Evolutionary conservation across 2,113 vertebrate species (phyloP).

Genomic region (Barnardius zonarius): DNA sequence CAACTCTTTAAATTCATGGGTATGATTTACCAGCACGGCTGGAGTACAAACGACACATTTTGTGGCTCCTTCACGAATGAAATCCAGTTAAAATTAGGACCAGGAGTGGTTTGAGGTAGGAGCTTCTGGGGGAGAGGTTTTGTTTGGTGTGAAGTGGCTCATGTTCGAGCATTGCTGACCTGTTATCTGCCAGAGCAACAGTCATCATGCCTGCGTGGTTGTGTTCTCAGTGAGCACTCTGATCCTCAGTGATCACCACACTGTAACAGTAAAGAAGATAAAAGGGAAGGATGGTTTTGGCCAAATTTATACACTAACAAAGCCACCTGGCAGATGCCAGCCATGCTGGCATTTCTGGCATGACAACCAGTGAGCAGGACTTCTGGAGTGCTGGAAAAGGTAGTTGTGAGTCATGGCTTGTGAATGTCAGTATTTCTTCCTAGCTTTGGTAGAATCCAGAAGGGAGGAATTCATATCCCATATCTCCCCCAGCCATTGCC

Average conservation of each 20-base stretch:
- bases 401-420: background rate
- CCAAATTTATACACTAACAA: background rate
- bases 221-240: background rate
- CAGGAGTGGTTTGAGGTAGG: background rate
- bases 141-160: background rate
- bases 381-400: background rate
- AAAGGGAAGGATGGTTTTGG: background rate
- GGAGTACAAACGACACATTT: background rate
- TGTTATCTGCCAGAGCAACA: background rate
- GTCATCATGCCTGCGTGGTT: fast-evolving
- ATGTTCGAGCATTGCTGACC: background rate
- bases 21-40: background rate
- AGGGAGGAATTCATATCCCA: background rate
- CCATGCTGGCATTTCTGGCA: background rate
- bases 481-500: background rate
- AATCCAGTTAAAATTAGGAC: background rate
- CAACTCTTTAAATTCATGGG: background rate
- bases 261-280: background rate
- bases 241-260: background rate
- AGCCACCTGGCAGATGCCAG: background rate
- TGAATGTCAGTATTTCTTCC: constrained; percentile 14
- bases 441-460: background rate
- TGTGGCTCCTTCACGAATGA: background rate
- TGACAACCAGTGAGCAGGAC: background rate
- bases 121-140: background rate